A percentile compares a stretch with the other conserved stretches of the same genome.
These are phyloP conservation scores for Eriocheir sinensis DNA, from an alignment of 1,140 invertebrate species.

Conservation along the genomic window DNA sequence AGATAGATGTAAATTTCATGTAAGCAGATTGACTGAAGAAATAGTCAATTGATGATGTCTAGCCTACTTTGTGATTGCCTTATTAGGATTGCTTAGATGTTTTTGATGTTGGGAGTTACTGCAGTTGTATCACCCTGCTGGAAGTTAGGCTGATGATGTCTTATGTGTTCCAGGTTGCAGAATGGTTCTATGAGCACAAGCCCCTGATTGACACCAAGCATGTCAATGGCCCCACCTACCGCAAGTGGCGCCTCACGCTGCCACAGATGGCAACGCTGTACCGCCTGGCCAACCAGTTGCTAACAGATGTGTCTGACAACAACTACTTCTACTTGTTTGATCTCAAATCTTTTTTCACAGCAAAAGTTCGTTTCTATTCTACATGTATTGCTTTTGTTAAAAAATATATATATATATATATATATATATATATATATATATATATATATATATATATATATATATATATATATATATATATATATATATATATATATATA, in stretches of 20 bases:
- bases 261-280: constrained; percentile 99
- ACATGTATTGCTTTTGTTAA: background rate
- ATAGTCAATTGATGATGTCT: too few relatives aligned
- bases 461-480: too few relatives aligned
- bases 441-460: too few relatives aligned
- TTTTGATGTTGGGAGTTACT: background rate
- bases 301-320: constrained; percentile 98
- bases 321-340: constrained; percentile 99
- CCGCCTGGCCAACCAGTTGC: constrained; percentile 97
- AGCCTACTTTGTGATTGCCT: too few relatives aligned
- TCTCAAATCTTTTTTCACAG: constrained; percentile 99
- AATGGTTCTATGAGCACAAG: constrained; percentile 99
- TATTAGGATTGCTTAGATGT: too few relatives aligned
- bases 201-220: constrained; percentile 94
- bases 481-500: too few relatives aligned
- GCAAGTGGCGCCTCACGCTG: constrained; percentile 96
- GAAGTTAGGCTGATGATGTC: background rate
- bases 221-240: constrained; percentile 98
- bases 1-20: too few relatives aligned
- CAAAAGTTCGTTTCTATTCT: constrained; percentile 86
- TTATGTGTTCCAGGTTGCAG: constrained; percentile 83
- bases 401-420: too few relatives aligned
- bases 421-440: too few relatives aligned
- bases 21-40: too few relatives aligned
- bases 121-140: background rate